These are phyloP conservation scores for Dicentrarchus labrax DNA, from an alignment of 2,113 vertebrate genomes.

Conservation along the genomic window DNA sequence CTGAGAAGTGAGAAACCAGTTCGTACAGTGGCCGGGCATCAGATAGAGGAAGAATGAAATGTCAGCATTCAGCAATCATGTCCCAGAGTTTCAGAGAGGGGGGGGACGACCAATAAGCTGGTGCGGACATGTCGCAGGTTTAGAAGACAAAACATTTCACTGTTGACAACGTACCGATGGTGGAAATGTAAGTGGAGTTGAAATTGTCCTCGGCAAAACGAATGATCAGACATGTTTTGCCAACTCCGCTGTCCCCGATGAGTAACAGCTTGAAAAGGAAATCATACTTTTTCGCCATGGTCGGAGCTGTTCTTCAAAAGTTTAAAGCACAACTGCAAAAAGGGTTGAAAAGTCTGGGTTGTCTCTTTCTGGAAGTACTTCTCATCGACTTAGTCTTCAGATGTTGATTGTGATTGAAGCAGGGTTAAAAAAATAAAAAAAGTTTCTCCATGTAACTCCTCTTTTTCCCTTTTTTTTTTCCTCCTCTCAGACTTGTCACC, in stretches of 20 bases:
- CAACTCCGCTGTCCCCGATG: slow-evolving; percentile 96
- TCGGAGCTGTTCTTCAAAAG: slow-evolving; percentile 33
- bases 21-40: slow-evolving; percentile 11
- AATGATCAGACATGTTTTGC: slow-evolving; percentile 95
- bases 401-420: not conserved
- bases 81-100: not conserved
- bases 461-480: slow-evolving; percentile 26
- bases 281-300: slow-evolving; percentile 95
- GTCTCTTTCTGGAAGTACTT: slow-evolving; percentile 1
- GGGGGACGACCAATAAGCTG: not conserved
- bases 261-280: slow-evolving; percentile 93
- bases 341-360: not conserved
- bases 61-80: slow-evolving; percentile 20
- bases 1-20: slow-evolving; percentile 65
- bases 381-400: slow-evolving; percentile 11
- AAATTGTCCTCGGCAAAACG: slow-evolving; percentile 96
- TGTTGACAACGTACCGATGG: slow-evolving; percentile 89
- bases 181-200: slow-evolving; percentile 95
- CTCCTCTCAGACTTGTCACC: slow-evolving; percentile 65
- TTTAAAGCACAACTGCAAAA: not conserved
- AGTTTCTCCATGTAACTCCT: slow-evolving; percentile 10
- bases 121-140: slow-evolving; percentile 4
- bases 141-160: slow-evolving; percentile 1
- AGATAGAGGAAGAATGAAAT: slow-evolving; percentile 28
- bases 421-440: not conserved